These are phyloP conservation scores for Rhinopomastus cyanomelas DNA, from an alignment of 2,113 vertebrate genomes.

Conservation along the genomic window DNA sequence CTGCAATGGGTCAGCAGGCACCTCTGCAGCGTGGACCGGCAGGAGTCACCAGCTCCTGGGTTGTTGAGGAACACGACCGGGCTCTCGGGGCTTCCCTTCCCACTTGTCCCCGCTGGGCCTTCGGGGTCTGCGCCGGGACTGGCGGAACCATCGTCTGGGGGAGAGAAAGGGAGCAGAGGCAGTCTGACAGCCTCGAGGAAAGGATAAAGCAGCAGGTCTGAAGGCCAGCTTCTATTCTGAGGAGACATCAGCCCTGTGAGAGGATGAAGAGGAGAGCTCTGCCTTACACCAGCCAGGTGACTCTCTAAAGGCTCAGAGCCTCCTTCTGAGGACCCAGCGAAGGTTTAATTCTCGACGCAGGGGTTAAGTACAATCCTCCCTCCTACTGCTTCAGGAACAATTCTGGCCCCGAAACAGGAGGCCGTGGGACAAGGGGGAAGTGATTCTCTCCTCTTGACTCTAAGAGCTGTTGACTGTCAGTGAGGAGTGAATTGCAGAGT, in stretches of 20 bases:
- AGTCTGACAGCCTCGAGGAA: background rate
- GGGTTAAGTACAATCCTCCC: background rate
- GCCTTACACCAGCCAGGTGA: background rate
- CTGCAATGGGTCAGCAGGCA: slow-evolving; percentile 38
- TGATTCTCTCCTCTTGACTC: background rate
- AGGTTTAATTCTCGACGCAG: background rate
- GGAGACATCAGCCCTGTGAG: background rate
- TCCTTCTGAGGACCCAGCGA: background rate
- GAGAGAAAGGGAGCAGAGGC: background rate
- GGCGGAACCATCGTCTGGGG: slow-evolving; percentile 72
- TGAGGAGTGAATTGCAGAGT: background rate
- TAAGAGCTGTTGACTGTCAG: background rate
- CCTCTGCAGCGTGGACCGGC: slow-evolving; percentile 88
- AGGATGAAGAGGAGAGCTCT: background rate
- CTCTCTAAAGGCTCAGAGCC: background rate
- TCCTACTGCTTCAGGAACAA: background rate
- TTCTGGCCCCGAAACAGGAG: background rate
- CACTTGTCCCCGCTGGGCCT: slow-evolving; percentile 56
- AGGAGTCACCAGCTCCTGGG: slow-evolving; percentile 37
- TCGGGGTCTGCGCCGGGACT: slow-evolving; percentile 69
- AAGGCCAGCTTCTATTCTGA: background rate
- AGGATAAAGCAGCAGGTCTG: background rate
- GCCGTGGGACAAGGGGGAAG: background rate
- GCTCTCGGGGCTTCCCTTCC: slow-evolving; percentile 60
- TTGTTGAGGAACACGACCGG: slow-evolving; percentile 62